Percentiles rank a stretch among this genome's conserved stretches.
Conservation (phyloP, 1,140 invertebrate species). For the Papilio dardanus region DNA sequence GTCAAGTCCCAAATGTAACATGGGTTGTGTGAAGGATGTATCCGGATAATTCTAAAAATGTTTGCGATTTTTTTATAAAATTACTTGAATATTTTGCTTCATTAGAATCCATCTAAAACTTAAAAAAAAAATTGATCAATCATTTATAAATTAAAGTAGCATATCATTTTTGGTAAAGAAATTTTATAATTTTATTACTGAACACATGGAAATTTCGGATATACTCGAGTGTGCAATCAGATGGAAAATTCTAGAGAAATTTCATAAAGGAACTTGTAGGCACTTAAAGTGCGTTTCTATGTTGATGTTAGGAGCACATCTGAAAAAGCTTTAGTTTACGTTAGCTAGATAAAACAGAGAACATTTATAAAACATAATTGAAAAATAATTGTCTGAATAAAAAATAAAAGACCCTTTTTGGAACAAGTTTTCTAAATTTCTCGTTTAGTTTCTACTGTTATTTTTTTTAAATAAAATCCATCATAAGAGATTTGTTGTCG, state of each 20-base stretch:
- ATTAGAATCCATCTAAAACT: not conserved
- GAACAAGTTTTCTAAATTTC: too few species aligned
- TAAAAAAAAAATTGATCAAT: not conserved
- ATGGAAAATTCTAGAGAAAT: not conserved
- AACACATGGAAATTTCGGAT: not conserved
- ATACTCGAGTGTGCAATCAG: not conserved
- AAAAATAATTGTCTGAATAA: too few species aligned
- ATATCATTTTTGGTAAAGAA: not conserved
- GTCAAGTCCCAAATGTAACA: not conserved
- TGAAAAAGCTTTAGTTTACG: not conserved
- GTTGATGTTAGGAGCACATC: constrained; percentile 1
- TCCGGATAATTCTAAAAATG: not conserved
- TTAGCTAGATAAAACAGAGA: not conserved
- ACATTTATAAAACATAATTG: too few species aligned
- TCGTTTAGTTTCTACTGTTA: too few species aligned
- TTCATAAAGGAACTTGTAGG: not conserved
- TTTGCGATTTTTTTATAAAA: not conserved
- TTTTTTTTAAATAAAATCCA: too few species aligned
- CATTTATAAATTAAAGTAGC: not conserved
- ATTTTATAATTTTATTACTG: not conserved
- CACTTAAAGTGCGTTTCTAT: not conserved
- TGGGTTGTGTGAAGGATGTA: not conserved
- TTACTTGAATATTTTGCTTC: not conserved
- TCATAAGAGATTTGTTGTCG: too few species aligned
- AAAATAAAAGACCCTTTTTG: too few species aligned